Evolutionary conservation across 1,140 invertebrate genomes (phyloP).

Genomic region (Formica selysi): DNA sequence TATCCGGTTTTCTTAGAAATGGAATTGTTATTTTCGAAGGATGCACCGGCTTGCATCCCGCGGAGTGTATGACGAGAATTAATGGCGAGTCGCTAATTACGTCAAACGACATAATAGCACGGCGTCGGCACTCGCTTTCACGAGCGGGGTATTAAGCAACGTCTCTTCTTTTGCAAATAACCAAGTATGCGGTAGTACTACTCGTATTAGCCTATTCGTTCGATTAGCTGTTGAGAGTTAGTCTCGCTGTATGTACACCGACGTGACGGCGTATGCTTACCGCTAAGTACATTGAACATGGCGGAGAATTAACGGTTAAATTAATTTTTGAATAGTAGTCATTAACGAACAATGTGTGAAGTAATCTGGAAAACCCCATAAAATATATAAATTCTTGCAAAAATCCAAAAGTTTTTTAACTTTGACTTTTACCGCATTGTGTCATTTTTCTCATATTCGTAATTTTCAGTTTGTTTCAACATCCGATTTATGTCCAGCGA

Average conservation of each 20-base stretch:
- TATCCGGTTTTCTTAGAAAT: background rate
- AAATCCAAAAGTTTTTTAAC: too few species aligned
- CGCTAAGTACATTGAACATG: conserved; percentile 4
- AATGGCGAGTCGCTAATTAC: conserved; percentile 72
- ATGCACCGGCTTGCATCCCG: background rate
- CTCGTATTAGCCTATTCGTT: background rate
- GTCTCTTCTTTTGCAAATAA: conserved; percentile 37
- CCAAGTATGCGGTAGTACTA: background rate
- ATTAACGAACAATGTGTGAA: background rate
- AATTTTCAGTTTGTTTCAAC: too few species aligned
- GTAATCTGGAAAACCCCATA: too few species aligned
- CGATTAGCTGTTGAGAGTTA: background rate
- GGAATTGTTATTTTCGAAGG: conserved; percentile 15
- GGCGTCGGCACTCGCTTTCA: conserved; percentile 34
- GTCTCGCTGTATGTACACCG: too few species aligned
- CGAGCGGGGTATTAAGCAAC: conserved; percentile 30
- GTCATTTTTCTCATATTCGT: too few species aligned
- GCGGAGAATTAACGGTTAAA: background rate
- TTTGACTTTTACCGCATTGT: too few species aligned
- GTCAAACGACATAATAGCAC: conserved; percentile 58
- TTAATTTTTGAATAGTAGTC: conserved; percentile 11
- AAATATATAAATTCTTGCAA: too few species aligned
- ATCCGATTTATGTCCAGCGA: too few species aligned
- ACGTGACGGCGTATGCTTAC: background rate
- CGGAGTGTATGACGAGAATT: conserved; percentile 55